phyloP scores from a whole-genome alignment of 2,888 invertebrate species.

The Acleris emargana region DNA sequence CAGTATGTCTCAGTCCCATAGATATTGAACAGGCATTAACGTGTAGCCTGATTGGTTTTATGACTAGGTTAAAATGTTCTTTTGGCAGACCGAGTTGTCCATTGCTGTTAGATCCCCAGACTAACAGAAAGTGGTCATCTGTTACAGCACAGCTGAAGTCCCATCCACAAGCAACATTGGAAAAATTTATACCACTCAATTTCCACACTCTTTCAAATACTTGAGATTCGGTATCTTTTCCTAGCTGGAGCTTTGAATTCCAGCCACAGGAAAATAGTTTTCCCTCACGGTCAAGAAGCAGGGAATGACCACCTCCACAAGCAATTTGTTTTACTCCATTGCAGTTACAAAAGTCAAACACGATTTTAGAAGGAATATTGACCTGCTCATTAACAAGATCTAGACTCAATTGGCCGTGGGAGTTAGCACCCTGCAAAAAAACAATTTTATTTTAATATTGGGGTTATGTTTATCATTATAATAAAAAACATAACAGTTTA shows the following conservation, averaged over 20 bases:
- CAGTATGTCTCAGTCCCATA: constrained; percentile 88
- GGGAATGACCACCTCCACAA: constrained; percentile 91
- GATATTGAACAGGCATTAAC: constrained; percentile 83
- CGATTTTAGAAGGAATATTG: constrained; percentile 79
- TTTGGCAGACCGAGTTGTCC: constrained; percentile 89
- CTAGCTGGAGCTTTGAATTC: constrained; percentile 90
- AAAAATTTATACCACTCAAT: constrained; percentile 81
- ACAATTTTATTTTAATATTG: neutral
- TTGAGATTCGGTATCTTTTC: constrained; percentile 76
- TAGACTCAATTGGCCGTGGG: constrained; percentile 91
- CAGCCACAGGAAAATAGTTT: constrained; percentile 90
- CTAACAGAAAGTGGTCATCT: constrained; percentile 86
- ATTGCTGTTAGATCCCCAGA: constrained; percentile 93
- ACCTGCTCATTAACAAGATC: constrained; percentile 87
- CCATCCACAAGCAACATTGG: constrained; percentile 90
- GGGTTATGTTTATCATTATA: neutral
- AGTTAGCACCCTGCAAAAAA: constrained; percentile 89
- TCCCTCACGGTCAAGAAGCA: constrained; percentile 87
- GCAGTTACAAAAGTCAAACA: constrained; percentile 64
- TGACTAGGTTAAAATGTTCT: constrained; percentile 65
- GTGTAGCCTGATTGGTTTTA: constrained; percentile 67
- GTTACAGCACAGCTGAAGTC: constrained; percentile 91
- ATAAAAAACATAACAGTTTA: constrained; percentile 4
- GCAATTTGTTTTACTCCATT: constrained; percentile 85
- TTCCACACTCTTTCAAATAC: constrained; percentile 85